Evolutionary conservation across 2,797 vertebrate genomes (phyloP), one percentile per base, ranked within the genome.

Genomic region (Chelidonichthys spinosus): DNA sequence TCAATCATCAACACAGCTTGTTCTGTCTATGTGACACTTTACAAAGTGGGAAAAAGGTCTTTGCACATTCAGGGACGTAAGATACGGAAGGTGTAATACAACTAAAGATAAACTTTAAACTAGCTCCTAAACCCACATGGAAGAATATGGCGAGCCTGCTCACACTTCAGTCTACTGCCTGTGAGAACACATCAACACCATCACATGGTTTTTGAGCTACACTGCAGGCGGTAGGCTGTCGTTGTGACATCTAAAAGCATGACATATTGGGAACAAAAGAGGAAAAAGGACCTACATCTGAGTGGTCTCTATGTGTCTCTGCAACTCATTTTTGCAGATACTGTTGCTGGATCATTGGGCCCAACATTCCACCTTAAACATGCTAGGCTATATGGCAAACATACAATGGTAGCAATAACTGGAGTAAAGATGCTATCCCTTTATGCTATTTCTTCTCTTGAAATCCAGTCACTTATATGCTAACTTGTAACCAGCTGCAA

Each of bases 31-130:
- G 50, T 49, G 44, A 40, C 18, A 39, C 49, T 69, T 47, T 10
- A 50, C 14, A 37, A 17, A 11, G 61, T 46, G 25, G 2, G 32
- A 43, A 37, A 50, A 44, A 72, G 18, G 40, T 42, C 40, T 49
- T 49, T 67, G 18, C 42, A 61, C 39, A 60, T 39, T 40, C 54
- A 62, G 32, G 40, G 47, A 55, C 6, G 75, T 58, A n/a, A 60
- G 61, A 72, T 70, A 72, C 47, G 44, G 44, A 69, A 35, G 49
- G 47, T 50, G 11, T 63, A 70, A 79, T 74, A 79, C 60, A 76
- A 56, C 11, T 7, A 25, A 68, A 69, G 47, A 72, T 64, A 70
- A 81, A 79, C 25, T 32, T 61, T 33, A 70, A 66, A 58, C 61
- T 17, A 72, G 54, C 15, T 11, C 43, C 4, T 9, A 54, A 65